Base-by-base conservation (phyloP, 2,888 invertebrate genomes). In the Andrena fulva region DNA sequence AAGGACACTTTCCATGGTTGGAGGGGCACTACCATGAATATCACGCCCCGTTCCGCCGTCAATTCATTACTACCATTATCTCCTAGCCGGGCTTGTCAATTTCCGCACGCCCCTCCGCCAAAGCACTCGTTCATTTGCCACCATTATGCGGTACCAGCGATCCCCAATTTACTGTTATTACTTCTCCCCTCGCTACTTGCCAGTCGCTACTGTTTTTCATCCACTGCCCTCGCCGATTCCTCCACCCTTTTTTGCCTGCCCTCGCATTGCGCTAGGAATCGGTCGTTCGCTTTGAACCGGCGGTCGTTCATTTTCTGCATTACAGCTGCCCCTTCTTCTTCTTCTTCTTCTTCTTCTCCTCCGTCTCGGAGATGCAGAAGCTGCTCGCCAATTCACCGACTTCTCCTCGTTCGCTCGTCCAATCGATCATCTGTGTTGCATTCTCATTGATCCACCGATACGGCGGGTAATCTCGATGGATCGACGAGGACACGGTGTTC, bases 51-150 rank as follows among this genome's bases (percentile, higher is more conserved):
- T 54, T 1, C 50, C 10, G 24, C 35, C 42, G 50, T 52, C 69
- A 66, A 70, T 60, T 77, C 78, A 70, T 80, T 60, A 42, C 80
- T 78, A 48, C 20, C 16, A 80, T 80, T 80, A 80, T 80, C 70
- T 24, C n/a, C 70, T 66, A 48, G 70, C 60, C 16, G 54, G 12
- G 29, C 60, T 77, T 77, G 79, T 77, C 79, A 70, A 68, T 68
- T 62, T 16, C 50, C 62, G 29, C 67, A 68, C 67, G 35, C 42
- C 54, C 24, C 33, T 70, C 29, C 76, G 29, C 35, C 31, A 20
- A 31, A 35, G 29, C 29, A 69, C 69, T 52, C 79, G 69, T 77
- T 80, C 70, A 77, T 80, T 80, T 80, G 59, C 77, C 59, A 52
- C 64, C 69, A 70, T 80, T 77, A 80, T 2, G 29, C 27, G 59